Percentiles rank a stretch among this genome's conserved stretches.
Evolutionary conservation across 2,888 invertebrate species (phyloP).

Genomic region (Drosophila stalkeri): DNA sequence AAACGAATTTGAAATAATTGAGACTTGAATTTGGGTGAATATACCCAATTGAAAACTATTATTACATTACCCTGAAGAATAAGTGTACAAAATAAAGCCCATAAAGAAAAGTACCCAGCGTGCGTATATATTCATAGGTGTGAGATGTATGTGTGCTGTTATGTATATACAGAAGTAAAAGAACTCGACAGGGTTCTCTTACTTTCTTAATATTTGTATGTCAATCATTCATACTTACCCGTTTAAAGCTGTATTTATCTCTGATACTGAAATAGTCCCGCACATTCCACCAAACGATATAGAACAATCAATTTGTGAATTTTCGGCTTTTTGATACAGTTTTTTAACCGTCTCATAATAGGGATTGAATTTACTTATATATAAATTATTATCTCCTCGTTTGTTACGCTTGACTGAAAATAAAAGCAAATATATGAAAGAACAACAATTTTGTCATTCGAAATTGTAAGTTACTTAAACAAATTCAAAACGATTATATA

Average conservation of each 20-base stretch:
- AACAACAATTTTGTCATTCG: neutral
- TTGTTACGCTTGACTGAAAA: conserved; percentile 91
- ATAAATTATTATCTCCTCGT: conserved; percentile 95
- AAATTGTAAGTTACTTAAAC: neutral
- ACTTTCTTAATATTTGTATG: neutral
- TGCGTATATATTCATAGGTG: too few relatives aligned
- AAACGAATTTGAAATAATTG: too few relatives aligned
- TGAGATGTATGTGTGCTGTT: too few relatives aligned
- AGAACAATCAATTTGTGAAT: conserved; percentile 86
- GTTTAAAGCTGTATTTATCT: conserved; percentile 88
- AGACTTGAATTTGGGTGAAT: too few relatives aligned
- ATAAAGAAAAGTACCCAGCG: too few relatives aligned
- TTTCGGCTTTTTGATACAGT: conserved; percentile 87
- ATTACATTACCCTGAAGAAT: too few relatives aligned
- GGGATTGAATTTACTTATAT: conserved; percentile 90
- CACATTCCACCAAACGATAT: conserved; percentile 92
- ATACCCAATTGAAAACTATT: too few relatives aligned
- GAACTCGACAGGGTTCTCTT: too few relatives aligned
- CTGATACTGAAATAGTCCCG: conserved; percentile 91
- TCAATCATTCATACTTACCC: conserved; percentile 87
- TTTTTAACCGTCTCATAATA: conserved; percentile 90
- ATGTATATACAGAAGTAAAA: too few relatives aligned
- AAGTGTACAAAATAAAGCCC: too few relatives aligned
- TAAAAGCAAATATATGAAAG: neutral
- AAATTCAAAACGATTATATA: too few relatives aligned